Evolutionary conservation across 2,888 invertebrate species (phyloP), one percentile per base, ranked within the genome.

Genomic region (Sinohyriopsis cumingii): DNA sequence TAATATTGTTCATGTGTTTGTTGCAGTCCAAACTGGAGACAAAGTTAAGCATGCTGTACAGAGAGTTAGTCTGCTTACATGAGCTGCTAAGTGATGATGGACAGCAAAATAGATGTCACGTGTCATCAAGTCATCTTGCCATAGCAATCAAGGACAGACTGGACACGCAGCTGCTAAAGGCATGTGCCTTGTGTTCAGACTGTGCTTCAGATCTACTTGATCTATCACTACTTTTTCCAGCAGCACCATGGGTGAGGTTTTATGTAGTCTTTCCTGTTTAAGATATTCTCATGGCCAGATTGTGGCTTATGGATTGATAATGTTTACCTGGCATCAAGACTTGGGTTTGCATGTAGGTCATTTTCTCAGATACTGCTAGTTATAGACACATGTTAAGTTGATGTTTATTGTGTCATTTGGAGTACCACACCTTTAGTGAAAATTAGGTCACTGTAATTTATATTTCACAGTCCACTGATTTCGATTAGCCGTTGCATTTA

Each of bases 171-270:
- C 65, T 86, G 22, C 63, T 82, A 24, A 82, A 78, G 64, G 75
- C 86, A 0, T 83, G 84, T 80, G 84, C 82, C 22, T 68, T 81
- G 72, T 76, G 87, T 69, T 84, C 84, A 65, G 84, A 84, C 45
- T 82, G 80, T 63, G 80, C 82, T 68, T 74, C 75, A 45, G 85
- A 87, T 61, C 79, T 88, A 20, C 72, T 87, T 12, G 80, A 82
- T 60, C 72, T 88, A 19, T 85, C 86, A 1, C 73, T 88, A 56
- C 78, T 88, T 19, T 82, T 81, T 75, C 88, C 88, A 18, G 75
- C 82, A 69, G 86, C 88, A 67, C 88, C 88, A 19, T 88, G 88
- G 88, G 88, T 88, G 81, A 77, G 78, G 68, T 6, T 45, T 54
- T 20, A 7, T 61, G 15, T 3, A 24, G 24, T 65, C 53, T 25